A percentile compares a stretch with the other conserved stretches of the same genome.
These are phyloP conservation scores for Nyctereutes procyonoides DNA, from an alignment of 2,113 vertebrate genomes.

Conservation along the genomic window DNA sequence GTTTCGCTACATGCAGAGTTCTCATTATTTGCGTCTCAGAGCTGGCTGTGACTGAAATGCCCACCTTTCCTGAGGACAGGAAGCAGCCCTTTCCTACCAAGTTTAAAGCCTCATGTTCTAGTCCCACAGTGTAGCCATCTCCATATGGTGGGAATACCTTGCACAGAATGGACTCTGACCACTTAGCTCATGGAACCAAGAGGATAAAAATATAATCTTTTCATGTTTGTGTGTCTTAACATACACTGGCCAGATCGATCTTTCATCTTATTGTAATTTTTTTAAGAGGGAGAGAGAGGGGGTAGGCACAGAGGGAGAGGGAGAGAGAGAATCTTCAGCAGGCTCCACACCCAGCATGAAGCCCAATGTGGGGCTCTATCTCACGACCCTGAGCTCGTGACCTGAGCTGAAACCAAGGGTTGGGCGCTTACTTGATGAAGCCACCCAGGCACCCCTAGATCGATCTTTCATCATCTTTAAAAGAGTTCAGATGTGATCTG, in stretches of 20 bases:
- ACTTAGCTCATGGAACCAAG: background rate
- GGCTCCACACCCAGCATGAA: background rate
- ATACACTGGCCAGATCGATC: background rate
- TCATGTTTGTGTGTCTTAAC: background rate
- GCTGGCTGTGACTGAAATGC: background rate
- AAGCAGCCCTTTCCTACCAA: constrained; percentile 23
- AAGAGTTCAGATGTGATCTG: background rate
- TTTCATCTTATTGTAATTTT: background rate
- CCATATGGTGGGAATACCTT: background rate
- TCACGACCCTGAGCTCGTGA: background rate
- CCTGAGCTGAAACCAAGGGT: background rate
- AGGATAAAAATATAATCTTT: background rate
- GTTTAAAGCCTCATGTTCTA: background rate
- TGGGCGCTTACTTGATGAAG: background rate
- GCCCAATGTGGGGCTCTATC: background rate
- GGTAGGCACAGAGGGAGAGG: background rate
- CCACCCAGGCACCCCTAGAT: background rate
- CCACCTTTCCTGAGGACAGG: background rate
- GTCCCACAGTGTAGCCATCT: background rate
- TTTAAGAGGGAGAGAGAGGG: no score
- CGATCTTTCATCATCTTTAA: background rate
- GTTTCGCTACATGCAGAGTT: background rate
- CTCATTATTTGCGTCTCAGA: background rate
- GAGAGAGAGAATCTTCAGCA: background rate
- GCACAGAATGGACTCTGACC: constrained; percentile 36